Base-by-base conservation (phyloP, 2,113 vertebrate species). In the Oostethus manadensis region DNA sequence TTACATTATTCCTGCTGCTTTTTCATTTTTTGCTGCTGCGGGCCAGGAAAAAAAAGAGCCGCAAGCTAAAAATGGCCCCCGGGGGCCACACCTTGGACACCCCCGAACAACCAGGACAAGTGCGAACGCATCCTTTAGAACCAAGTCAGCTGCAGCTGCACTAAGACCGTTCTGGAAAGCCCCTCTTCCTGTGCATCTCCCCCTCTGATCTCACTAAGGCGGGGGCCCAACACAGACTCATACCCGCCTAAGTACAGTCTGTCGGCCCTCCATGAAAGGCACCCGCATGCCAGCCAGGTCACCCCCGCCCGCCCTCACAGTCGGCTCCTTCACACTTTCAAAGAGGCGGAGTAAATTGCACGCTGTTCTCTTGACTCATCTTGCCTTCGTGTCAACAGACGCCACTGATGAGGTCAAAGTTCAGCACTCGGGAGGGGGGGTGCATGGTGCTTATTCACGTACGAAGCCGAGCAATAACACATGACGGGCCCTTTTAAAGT, bases 281-380 rank as follows among this genome's bases (percentile, higher is more conserved):
- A 56, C 56, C 53, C 17, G 15, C 71, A 51, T 45, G 50, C 62
- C 54, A 62, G 11, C 13, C 38, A 42, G 38, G 38, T 14, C 38
- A 4, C 13, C 38, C 29, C 38, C 38, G 9, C 3, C 38, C 38
- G 11, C 11, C 38, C 3, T 14, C 38, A 40, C 38, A 42, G 11
- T 14, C 8, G 50, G 58, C 48, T 55, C 67, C 69, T 60, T 83
- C 53, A 11, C 51, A 40, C 17, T 20, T 48, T 48, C 53, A 47
- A 38, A 60, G 60, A 71, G 51, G 8, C 55, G 18, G 64, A 62
- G 48, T 64, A 74, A 78, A 83, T 81, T 69, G 65, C 74, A 64
- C 54, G 48, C 64, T 54, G 43, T 43, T 51, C 57, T 20, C 58
- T 45, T 68, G 22, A 64, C 58, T 62, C 45, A 72, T 56, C 21